Conservation (phyloP, 2,113 vertebrate genomes). For the Dolichallabes microphthalmus region DNA sequence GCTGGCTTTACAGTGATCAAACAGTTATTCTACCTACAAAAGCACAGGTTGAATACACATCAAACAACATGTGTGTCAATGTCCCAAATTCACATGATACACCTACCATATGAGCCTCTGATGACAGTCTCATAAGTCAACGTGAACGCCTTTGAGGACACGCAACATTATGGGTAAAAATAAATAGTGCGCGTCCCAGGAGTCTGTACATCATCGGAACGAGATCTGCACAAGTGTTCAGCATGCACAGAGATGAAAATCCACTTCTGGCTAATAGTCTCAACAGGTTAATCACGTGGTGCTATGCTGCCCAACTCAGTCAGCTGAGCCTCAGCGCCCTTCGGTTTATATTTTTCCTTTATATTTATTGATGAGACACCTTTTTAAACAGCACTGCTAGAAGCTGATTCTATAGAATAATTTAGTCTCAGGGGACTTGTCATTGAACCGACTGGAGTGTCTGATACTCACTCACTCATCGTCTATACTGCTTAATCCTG, state of each 20-base stretch:
- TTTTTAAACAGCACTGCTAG: neutral
- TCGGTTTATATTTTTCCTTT: neutral
- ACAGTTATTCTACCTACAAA: neutral
- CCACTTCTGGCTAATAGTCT: neutral
- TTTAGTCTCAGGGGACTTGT: too few relatives aligned
- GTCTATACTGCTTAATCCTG: too few relatives aligned
- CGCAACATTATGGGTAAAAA: conserved; percentile 30
- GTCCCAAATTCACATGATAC: neutral
- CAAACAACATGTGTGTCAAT: conserved; percentile 26
- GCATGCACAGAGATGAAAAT: conserved; percentile 3
- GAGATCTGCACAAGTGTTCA: conserved; percentile 10
- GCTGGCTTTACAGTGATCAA: neutral
- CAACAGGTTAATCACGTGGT: neutral
- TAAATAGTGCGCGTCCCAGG: neutral
- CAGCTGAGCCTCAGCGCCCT: neutral
- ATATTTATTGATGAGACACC: neutral
- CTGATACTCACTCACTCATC: too few relatives aligned
- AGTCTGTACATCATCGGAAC: conserved; percentile 3
- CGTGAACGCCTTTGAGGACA: conserved; percentile 12
- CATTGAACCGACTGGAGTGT: too few relatives aligned
- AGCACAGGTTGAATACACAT: conserved; percentile 31
- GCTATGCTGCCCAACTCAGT: neutral
- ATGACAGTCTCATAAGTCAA: conserved; percentile 24
- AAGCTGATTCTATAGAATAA: neutral
- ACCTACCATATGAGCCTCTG: conserved; percentile 21